Conservation (phyloP, 2,888 invertebrate species). For the Diplazon laetatorius region DNA sequence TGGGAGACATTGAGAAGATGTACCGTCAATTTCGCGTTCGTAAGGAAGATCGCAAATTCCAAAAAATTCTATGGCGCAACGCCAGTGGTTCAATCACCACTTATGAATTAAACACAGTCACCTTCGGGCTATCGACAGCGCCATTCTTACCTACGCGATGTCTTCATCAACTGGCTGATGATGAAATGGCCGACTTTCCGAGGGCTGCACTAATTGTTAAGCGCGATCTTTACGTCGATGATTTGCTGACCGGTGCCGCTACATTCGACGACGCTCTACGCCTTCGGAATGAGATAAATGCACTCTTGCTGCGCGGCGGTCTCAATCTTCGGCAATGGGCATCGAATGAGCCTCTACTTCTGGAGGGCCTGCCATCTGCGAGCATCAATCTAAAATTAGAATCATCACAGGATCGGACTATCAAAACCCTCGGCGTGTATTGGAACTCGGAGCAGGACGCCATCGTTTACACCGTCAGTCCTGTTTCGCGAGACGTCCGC, state of each 20-base stretch:
- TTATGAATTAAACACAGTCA: conserved; percentile 49
- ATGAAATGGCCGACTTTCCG: conserved; percentile 2
- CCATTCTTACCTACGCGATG: conserved; percentile 44
- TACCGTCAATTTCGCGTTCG: conserved; percentile 66
- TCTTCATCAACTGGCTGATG: conserved; percentile 22
- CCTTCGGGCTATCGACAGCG: conserved; percentile 39
- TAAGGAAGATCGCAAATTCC: conserved; percentile 48
- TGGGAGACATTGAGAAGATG: conserved; percentile 69
- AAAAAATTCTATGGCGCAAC: conserved; percentile 70
- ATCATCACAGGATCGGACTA: neutral
- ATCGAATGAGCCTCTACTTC: neutral
- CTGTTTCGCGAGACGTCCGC: too few species aligned
- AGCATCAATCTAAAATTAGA: conserved; percentile 1
- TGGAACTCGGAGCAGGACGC: too few species aligned
- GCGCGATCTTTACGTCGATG: conserved; percentile 23
- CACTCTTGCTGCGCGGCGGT: neutral
- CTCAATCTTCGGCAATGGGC: conserved; percentile 17
- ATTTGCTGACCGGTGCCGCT: conserved; percentile 5
- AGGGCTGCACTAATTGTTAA: neutral
- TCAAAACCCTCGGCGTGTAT: too few species aligned
- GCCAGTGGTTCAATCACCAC: conserved; percentile 19
- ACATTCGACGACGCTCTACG: neutral
- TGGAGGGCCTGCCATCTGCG: neutral
- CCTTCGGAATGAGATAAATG: conserved; percentile 4
- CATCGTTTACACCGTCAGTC: too few species aligned